Base-by-base conservation (phyloP, 2,113 vertebrate species). In the Eolophus roseicapilla region DNA sequence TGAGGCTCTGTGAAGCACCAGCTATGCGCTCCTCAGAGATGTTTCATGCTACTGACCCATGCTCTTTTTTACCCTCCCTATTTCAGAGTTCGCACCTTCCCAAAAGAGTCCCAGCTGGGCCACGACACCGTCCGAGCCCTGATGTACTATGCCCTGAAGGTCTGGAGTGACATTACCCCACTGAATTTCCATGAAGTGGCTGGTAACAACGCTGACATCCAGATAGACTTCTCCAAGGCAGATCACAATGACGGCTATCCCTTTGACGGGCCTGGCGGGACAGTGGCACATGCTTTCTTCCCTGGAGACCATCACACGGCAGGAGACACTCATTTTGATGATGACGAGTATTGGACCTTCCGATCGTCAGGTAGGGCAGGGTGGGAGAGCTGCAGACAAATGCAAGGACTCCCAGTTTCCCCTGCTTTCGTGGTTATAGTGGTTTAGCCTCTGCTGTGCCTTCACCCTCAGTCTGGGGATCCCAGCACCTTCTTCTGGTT, bases 101-200 rank as follows among this genome's bases (percentile, higher is more conserved):
- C 99, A 0, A 98, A 98, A 82, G 99, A 99, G 79, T 99, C 99
- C 1, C 97, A 98, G 3, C 97, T 99, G 96, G 99, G 99, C 88
- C 98, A 98, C 0, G 99, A 99, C 98, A 99, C 99, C 0, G 98
- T 99, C 37, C 98, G 99, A 3, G 99, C 99, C 1, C 98, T 99
- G 74, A 99, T 99, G 99, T 98, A 99, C 96, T 99, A 99, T 1
- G 99, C 99, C 20, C 97, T 99, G 91, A 99, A 99, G 96, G 99
- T 99, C 75, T 99, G 99, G 99, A 99, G 99, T 1, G 99, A 99
- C 97, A 99, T 99, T 21, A 98, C 99, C 0, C 99, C 99, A 0
- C 98, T 99, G 21, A 99, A 99, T 96, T 99, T 99, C 98, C 99
- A 99, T 1, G 99, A 99, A 96, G 99, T 99, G 93, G 99, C 99